A percentile compares a stretch with the other conserved stretches of the same genome.
These are phyloP conservation scores for Hassar affinis DNA, from an alignment of 2,113 vertebrate species.

Conservation along the genomic window DNA sequence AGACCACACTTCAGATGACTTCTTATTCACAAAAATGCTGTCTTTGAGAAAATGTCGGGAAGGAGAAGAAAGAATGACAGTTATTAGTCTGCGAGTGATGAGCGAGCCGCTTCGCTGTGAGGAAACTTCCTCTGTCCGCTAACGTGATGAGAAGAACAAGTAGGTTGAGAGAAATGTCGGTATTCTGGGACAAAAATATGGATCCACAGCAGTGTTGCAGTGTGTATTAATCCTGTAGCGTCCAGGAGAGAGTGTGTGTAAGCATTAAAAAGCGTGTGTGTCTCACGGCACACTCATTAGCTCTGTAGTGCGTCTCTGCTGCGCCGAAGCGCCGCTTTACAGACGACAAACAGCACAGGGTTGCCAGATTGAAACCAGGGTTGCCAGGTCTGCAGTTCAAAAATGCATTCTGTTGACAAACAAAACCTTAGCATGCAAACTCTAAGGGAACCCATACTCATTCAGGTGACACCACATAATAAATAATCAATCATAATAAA, in stretches of 20 bases:
- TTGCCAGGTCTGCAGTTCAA: constrained; percentile 10
- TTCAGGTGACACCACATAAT: no score
- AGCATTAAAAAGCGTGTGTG: not conserved
- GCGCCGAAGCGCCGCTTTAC: constrained; percentile 5
- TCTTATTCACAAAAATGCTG: not conserved
- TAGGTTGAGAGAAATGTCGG: not conserved
- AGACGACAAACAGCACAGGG: not conserved
- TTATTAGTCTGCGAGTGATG: not conserved
- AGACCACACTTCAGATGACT: not conserved
- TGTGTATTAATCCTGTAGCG: constrained; percentile 7
- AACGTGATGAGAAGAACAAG: not conserved
- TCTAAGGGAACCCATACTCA: no score
- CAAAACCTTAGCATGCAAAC: no score
- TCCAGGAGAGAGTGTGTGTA: not conserved
- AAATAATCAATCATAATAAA: no score
- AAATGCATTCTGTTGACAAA: no score
- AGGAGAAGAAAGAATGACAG: not conserved
- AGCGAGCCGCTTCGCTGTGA: not conserved
- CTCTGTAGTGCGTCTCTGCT: not conserved
- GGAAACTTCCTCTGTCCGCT: constrained; percentile 9
- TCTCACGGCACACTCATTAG: not conserved
- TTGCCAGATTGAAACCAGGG: constrained; percentile 8
- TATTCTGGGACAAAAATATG: not conserved
- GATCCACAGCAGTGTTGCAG: not conserved
- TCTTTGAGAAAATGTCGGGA: not conserved